Conservation (phyloP, 92 coral and sea anemone species). For the Actinostola sp. region DNA sequence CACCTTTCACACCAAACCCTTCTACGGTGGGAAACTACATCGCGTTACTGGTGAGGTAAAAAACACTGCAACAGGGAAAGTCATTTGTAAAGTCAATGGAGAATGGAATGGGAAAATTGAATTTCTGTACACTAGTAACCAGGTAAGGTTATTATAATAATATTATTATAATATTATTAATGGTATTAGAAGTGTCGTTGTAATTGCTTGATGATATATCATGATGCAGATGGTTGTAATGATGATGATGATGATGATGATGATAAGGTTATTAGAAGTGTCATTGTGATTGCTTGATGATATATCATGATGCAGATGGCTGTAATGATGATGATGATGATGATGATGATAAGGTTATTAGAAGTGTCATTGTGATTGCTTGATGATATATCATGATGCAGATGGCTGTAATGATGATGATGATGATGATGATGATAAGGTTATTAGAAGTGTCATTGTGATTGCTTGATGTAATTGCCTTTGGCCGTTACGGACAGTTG, state of each 20-base stretch:
- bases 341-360: neutral
- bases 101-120: conserved; percentile 95
- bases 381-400: neutral
- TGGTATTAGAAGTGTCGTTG: neutral
- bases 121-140: conserved; percentile 76
- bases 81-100: conserved; percentile 89
- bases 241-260: too few relatives aligned
- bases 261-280: neutral
- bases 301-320: neutral
- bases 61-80: conserved; percentile 79
- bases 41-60: conserved; percentile 98
- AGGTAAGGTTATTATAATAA: too few relatives aligned
- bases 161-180: neutral
- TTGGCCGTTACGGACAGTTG: neutral
- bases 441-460: neutral
- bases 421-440: too few relatives aligned
- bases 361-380: neutral
- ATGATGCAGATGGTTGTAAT: neutral
- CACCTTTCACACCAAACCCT: conserved; percentile 97
- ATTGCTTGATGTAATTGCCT: neutral
- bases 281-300: neutral
- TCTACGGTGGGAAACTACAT: conserved; percentile 94
- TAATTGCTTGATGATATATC: neutral
- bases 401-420: too few relatives aligned
- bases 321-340: too few relatives aligned